Conservation (phyloP, 2,797 vertebrate genomes). For the Ambastaia sidthimunki region DNA sequence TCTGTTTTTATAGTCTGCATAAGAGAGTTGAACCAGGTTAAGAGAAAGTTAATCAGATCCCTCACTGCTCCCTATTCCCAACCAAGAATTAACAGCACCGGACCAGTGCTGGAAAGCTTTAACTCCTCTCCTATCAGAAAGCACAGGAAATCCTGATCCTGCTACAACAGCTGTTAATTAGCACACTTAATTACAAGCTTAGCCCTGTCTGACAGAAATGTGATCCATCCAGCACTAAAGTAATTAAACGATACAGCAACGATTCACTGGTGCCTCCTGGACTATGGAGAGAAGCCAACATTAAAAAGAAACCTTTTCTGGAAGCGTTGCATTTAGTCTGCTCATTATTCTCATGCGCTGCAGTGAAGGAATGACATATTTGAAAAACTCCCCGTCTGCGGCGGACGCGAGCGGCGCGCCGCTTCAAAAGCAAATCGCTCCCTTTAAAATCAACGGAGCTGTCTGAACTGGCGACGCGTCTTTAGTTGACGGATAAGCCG, state of each 20-base stretch:
- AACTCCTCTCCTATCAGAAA: conserved; percentile 48
- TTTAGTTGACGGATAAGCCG: neutral
- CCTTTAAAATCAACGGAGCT: neutral
- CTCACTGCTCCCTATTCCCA: conserved; percentile 1
- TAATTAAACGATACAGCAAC: conserved; percentile 61
- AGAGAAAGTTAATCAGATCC: conserved; percentile 32
- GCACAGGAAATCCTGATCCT: conserved; percentile 52
- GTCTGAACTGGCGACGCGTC: neutral
- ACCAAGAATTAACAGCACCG: conserved; percentile 5
- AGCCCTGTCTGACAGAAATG: conserved; percentile 60
- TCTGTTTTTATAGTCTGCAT: too few species aligned
- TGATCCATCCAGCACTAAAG: conserved; percentile 54
- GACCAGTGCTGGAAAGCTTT: conserved; percentile 42
- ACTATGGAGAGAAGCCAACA: conserved; percentile 46
- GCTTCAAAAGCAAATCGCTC: neutral
- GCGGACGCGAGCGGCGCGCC: neutral
- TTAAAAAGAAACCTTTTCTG: conserved; percentile 46
- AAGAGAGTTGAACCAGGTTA: conserved; percentile 39
- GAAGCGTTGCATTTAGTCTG: conserved; percentile 33
- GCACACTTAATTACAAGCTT: conserved; percentile 63
- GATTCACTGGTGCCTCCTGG: conserved; percentile 53
- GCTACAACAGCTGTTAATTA: conserved; percentile 64
- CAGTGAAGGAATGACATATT: conserved; percentile 46
- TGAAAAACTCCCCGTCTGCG: conserved; percentile 29
- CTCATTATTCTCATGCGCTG: conserved; percentile 50